A percentile compares a stretch with the other conserved stretches of the same genome.
phyloP scores from a whole-genome alignment of 1,140 invertebrate species.

The Drosophila sechellia region DNA sequence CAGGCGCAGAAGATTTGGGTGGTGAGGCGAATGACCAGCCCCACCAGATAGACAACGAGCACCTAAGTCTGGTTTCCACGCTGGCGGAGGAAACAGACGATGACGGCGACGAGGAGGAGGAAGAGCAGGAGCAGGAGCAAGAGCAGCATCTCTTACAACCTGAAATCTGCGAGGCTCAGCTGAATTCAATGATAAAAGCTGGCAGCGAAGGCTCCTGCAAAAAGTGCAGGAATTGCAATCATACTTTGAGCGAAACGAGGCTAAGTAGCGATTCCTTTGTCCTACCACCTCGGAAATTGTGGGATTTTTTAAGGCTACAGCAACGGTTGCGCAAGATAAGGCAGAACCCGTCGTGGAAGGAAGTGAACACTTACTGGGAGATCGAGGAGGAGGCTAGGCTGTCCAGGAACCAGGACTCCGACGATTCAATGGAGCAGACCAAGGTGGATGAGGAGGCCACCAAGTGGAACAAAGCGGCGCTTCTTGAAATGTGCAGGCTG shows the following conservation, averaged over 20 bases:
- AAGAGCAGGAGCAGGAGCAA: not conserved
- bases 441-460: not conserved
- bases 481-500: slow-evolving; percentile 6
- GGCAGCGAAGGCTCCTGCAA: slow-evolving; percentile 39
- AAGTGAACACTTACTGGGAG: slow-evolving; percentile 46
- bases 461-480: slow-evolving; percentile 2
- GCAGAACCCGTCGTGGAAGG: slow-evolving; percentile 22
- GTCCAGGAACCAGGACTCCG: not conserved
- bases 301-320: slow-evolving; percentile 14
- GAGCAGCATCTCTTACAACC: not conserved
- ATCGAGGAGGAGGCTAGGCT: slow-evolving; percentile 14
- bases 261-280: slow-evolving; percentile 34
- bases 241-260: slow-evolving; percentile 28
- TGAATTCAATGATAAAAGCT: slow-evolving; percentile 2
- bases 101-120: not conserved
- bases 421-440: slow-evolving; percentile 9
- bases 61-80: slow-evolving; percentile 64
- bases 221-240: slow-evolving; percentile 50
- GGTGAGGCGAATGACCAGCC: not conserved
- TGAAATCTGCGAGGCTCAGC: slow-evolving; percentile 35
- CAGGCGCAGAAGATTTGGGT: slow-evolving; percentile 7
- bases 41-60: slow-evolving; percentile 50
- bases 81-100: slow-evolving; percentile 46
- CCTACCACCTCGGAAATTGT: slow-evolving; percentile 14
- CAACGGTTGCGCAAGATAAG: slow-evolving; percentile 26